These are phyloP conservation scores for Chaetodon auriga DNA, from an alignment of 2,113 vertebrate species.

Conservation along the genomic window DNA sequence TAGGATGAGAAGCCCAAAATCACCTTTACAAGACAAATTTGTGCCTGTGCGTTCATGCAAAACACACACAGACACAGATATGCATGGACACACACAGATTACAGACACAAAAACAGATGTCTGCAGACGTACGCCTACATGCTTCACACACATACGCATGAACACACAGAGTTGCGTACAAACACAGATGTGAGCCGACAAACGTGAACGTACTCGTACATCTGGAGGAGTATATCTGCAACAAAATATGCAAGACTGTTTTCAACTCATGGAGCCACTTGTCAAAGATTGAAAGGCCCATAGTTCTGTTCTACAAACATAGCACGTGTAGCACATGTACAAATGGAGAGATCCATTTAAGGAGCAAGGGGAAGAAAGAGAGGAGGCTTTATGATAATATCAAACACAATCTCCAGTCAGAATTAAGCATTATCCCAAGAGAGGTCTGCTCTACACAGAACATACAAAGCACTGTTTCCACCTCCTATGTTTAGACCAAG, in stretches of 20 bases:
- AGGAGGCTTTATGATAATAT: not conserved
- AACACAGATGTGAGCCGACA: constrained; percentile 58
- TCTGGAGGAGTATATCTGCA: constrained; percentile 44
- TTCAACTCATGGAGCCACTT: constrained; percentile 22
- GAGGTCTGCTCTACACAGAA: not conserved
- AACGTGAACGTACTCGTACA: constrained; percentile 33
- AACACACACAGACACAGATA: constrained; percentile 36
- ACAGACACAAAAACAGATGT: constrained; percentile 60
- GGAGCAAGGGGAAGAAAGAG: not conserved
- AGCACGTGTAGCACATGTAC: not conserved
- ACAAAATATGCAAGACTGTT: not conserved
- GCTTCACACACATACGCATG: constrained; percentile 51
- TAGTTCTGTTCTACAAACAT: constrained; percentile 8
- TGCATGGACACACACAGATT: constrained; percentile 58
- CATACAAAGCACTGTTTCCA: not conserved
- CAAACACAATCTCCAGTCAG: not conserved
- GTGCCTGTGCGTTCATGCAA: constrained; percentile 45
- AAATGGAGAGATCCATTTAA: not conserved
- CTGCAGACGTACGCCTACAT: constrained; percentile 61
- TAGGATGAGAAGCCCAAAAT: not conserved
- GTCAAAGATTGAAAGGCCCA: constrained; percentile 8
- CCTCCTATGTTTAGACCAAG: not conserved
- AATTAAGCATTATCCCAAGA: not conserved
- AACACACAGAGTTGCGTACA: constrained; percentile 25
- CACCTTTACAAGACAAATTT: constrained; percentile 34